A percentile compares a stretch with the other conserved stretches of the same genome.
Evolutionary conservation across 2,797 vertebrate genomes (phyloP).

Genomic region (Fundulus diaphanus): DNA sequence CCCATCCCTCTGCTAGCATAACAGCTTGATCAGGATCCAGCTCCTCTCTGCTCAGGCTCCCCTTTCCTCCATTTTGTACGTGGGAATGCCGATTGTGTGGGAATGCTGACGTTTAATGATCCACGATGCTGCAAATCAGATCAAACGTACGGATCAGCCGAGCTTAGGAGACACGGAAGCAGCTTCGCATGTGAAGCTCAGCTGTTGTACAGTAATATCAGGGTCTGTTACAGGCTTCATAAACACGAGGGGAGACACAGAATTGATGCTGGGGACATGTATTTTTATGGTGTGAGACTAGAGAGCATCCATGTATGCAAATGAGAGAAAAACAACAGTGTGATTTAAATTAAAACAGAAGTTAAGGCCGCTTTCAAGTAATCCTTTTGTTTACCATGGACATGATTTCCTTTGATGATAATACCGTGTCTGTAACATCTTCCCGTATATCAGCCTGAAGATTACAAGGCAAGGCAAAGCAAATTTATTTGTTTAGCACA

Average conservation of each 20-base stretch:
- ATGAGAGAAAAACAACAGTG: conserved; percentile 8
- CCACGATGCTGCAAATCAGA: conserved; percentile 30
- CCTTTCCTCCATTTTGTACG: conserved; percentile 65
- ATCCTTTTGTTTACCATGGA: too few species aligned
- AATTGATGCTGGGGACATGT: conserved; percentile 28
- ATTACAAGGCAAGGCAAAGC: too few species aligned
- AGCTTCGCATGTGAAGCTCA: background rate
- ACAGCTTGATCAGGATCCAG: conserved; percentile 68
- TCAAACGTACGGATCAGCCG: conserved; percentile 41
- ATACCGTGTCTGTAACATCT: too few species aligned
- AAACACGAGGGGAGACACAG: conserved; percentile 45
- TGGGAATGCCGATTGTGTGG: conserved; percentile 48
- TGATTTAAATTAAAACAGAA: background rate
- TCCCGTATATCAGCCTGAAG: too few species aligned
- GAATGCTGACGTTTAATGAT: conserved; percentile 62
- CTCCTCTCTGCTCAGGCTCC: conserved; percentile 52
- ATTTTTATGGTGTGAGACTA: conserved; percentile 39
- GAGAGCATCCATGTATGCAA: conserved; percentile 33
- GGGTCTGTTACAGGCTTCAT: conserved; percentile 22
- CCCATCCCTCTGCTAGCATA: conserved; percentile 58
- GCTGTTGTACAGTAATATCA: conserved; percentile 14
- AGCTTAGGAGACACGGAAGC: conserved; percentile 20
- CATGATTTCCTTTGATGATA: too few species aligned
- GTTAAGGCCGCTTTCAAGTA: background rate
- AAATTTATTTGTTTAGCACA: too few species aligned